phyloP scores from a whole-genome alignment of 1,140 invertebrate genomes.

The Drosophila paulistorum region DNA sequence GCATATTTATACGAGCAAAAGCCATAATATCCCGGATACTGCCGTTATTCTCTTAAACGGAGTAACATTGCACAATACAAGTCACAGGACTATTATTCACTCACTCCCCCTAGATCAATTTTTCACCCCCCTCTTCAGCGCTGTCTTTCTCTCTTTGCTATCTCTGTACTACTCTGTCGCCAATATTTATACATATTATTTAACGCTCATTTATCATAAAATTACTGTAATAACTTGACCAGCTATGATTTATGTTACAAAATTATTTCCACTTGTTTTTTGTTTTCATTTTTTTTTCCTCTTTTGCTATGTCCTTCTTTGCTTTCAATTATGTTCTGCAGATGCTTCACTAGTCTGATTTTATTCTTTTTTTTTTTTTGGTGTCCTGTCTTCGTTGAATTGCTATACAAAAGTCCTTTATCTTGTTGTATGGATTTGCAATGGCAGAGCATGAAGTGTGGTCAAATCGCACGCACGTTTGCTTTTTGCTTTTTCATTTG shows the following conservation, averaged over 20 bases:
- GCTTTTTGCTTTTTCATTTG: constrained; percentile 36
- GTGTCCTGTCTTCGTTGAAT: constrained; percentile 6
- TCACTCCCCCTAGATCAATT: constrained; percentile 7
- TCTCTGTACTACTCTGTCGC: neutral
- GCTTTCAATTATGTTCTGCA: constrained; percentile 57
- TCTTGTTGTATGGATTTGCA: constrained; percentile 39
- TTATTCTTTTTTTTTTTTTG: constrained; percentile 1
- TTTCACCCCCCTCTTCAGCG: neutral
- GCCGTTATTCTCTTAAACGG: neutral
- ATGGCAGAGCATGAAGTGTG: constrained; percentile 47
- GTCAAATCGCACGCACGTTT: constrained; percentile 65
- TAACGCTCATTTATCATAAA: constrained; percentile 64
- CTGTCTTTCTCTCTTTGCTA: neutral
- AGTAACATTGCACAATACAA: constrained; percentile 15
- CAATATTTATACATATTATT: constrained; percentile 56
- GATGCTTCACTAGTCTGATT: constrained; percentile 3
- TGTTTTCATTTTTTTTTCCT: too few relatives aligned
- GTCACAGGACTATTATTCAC: constrained; percentile 23
- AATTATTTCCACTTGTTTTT: constrained; percentile 51
- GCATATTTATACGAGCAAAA: constrained; percentile 33
- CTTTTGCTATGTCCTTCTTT: constrained; percentile 1
- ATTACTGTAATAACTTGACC: constrained; percentile 59
- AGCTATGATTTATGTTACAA: constrained; percentile 44
- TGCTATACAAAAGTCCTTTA: constrained; percentile 17
- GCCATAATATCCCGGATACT: neutral